Conservation (phyloP, 2,888 invertebrate genomes). For the Buathra laborator region DNA sequence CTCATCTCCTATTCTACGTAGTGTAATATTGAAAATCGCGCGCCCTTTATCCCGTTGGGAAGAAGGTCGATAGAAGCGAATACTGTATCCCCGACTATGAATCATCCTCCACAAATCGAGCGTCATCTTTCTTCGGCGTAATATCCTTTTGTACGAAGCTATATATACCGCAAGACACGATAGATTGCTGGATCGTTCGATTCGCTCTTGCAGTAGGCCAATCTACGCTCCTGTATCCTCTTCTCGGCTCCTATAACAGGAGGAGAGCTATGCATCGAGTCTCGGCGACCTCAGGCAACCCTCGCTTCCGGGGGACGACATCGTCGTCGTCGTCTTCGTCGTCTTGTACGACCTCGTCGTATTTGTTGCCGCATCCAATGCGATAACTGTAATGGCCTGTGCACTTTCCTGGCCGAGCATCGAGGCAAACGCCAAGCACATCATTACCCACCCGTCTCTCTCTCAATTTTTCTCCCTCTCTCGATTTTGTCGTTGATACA, state of each 20-base stretch:
- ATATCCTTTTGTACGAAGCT: background rate
- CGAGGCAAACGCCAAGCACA: conserved; percentile 72
- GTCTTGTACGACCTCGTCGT: conserved; percentile 58
- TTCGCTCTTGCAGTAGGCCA: too few species aligned
- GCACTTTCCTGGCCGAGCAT: conserved; percentile 65
- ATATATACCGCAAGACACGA: too few species aligned
- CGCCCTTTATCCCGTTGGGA: conserved; percentile 14
- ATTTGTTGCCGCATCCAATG: conserved; percentile 24
- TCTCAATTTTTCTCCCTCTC: conserved; percentile 67
- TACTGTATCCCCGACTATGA: background rate
- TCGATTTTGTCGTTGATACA: conserved; percentile 75
- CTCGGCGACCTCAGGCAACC: conserved; percentile 31
- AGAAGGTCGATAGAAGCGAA: conserved; percentile 1
- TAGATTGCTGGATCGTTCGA: too few species aligned
- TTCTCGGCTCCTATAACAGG: too few species aligned
- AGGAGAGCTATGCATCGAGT: background rate
- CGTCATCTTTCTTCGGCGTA: conserved; percentile 31
- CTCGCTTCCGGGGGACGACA: conserved; percentile 51
- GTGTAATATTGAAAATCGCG: conserved; percentile 10
- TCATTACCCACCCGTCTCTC: conserved; percentile 72
- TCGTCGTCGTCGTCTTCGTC: conserved; percentile 75
- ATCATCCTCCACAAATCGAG: conserved; percentile 31
- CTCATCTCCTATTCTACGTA: background rate
- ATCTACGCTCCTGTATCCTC: too few species aligned
- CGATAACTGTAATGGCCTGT: conserved; percentile 79